These are phyloP conservation scores for Scelioninae gen. 1 DNA, from an alignment of 2,888 invertebrate genomes.

Conservation along the genomic window DNA sequence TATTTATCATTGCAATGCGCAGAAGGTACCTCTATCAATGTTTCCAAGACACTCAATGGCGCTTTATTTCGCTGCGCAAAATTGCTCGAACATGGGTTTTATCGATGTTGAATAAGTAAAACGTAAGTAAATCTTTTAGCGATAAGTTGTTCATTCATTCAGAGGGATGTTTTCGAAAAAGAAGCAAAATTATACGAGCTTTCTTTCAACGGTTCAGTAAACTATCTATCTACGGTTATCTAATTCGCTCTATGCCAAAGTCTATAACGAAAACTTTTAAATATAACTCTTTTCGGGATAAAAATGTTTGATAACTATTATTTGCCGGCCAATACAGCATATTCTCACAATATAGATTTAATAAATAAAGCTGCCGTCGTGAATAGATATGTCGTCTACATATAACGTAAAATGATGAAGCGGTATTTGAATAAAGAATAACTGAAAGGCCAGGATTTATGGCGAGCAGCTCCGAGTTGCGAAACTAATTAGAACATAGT, in stretches of 20 bases:
- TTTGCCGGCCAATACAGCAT: too few relatives aligned
- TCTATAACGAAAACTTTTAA: conserved; percentile 18
- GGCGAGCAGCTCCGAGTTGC: conserved; percentile 11
- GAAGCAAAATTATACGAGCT: conserved; percentile 35
- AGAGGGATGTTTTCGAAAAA: conserved; percentile 28
- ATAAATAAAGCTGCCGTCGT: not conserved
- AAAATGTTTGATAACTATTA: conserved; percentile 26
- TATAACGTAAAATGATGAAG: conserved; percentile 20
- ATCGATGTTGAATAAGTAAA: conserved; percentile 47
- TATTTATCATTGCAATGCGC: not conserved
- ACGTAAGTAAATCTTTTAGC: conserved; percentile 47
- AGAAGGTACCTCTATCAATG: conserved; percentile 23
- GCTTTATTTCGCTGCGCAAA: conserved; percentile 24
- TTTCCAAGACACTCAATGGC: conserved; percentile 24
- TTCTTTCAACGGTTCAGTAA: conserved; percentile 23
- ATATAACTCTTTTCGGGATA: conserved; percentile 16
- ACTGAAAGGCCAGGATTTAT: conserved; percentile 14
- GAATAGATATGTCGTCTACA: not conserved
- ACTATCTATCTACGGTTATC: conserved; percentile 19
- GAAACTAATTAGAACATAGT: conserved; percentile 38
- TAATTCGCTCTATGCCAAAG: conserved; percentile 26
- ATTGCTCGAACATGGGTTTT: conserved; percentile 30
- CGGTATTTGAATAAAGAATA: conserved; percentile 5
- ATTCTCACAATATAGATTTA: not conserved
- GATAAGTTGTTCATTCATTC: conserved; percentile 40